Conservation (phyloP, 2,113 vertebrate genomes). For the Mustela nigripes region DNA sequence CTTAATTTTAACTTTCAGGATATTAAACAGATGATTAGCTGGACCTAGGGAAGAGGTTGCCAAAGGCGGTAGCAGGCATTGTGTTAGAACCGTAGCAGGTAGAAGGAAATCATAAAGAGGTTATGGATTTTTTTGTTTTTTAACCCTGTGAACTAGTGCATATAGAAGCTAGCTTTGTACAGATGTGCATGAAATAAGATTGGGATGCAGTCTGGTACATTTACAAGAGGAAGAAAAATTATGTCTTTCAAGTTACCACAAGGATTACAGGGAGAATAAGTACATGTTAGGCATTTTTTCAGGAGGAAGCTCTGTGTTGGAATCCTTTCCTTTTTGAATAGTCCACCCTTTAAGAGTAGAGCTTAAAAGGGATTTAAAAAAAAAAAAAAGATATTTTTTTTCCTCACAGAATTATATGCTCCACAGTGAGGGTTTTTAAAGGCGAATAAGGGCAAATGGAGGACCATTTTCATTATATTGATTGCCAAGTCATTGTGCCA, state of each 20-base stretch:
- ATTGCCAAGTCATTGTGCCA: slow-evolving; percentile 57
- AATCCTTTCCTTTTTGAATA: background rate
- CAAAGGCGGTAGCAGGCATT: background rate
- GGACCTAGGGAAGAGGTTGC: background rate
- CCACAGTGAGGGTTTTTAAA: slow-evolving; percentile 43
- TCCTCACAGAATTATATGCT: slow-evolving; percentile 23
- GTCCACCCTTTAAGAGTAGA: slow-evolving; percentile 4
- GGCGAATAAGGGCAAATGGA: slow-evolving; percentile 46
- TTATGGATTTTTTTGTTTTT: slow-evolving; percentile 11
- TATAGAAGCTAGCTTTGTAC: background rate
- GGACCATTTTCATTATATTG: background rate
- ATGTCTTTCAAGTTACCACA: background rate
- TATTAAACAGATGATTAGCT: slow-evolving; percentile 31
- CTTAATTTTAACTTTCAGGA: slow-evolving; percentile 28
- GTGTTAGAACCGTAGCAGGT: background rate
- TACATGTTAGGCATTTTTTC: background rate
- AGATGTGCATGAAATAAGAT: background rate
- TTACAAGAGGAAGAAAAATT: background rate
- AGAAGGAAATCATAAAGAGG: background rate
- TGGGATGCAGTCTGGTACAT: background rate
- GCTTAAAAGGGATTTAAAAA: slow-evolving; percentile 22
- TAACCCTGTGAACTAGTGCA: background rate
- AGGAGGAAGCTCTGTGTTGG: background rate
- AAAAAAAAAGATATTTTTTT: background rate
- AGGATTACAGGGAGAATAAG: background rate